These are phyloP conservation scores for Ctenochaetus hawaiiensis DNA, from an alignment of 2,797 vertebrate genomes.

Conservation along the genomic window DNA sequence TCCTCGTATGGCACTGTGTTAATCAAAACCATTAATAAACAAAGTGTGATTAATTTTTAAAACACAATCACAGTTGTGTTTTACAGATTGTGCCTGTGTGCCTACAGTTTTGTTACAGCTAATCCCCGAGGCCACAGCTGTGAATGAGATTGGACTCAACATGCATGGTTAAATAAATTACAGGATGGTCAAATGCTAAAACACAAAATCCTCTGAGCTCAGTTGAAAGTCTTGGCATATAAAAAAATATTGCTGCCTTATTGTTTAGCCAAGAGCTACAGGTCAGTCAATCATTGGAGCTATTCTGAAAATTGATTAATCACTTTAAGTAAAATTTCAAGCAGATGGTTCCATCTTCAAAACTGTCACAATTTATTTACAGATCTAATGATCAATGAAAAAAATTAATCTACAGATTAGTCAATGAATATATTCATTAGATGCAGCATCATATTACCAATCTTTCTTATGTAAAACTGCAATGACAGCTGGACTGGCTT, in stretches of 20 bases:
- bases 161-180: slow-evolving; percentile 19
- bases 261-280: not conserved
- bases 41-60: not conserved
- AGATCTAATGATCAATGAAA: too few relatives aligned
- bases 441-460: too few relatives aligned
- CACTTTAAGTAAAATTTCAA: not conserved
- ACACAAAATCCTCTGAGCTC: not conserved
- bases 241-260: not conserved
- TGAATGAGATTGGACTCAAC: slow-evolving; percentile 20
- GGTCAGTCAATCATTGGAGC: not conserved
- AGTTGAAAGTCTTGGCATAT: not conserved
- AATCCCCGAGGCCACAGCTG: slow-evolving; percentile 22
- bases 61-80: not conserved
- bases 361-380: not conserved
- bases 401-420: too few relatives aligned
- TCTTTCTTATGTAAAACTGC: too few relatives aligned
- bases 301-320: not conserved
- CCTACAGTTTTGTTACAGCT: slow-evolving; percentile 2
- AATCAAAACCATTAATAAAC: slow-evolving; percentile 35
- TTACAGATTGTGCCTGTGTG: slow-evolving; percentile 10
- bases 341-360: too few relatives aligned
- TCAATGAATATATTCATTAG: too few relatives aligned
- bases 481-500: too few relatives aligned
- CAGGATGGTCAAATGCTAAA: not conserved
- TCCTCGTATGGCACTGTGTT: slow-evolving; percentile 8